Evolutionary conservation across 2,113 vertebrate species (phyloP).

Genomic region (Neogobius melanostomus): DNA sequence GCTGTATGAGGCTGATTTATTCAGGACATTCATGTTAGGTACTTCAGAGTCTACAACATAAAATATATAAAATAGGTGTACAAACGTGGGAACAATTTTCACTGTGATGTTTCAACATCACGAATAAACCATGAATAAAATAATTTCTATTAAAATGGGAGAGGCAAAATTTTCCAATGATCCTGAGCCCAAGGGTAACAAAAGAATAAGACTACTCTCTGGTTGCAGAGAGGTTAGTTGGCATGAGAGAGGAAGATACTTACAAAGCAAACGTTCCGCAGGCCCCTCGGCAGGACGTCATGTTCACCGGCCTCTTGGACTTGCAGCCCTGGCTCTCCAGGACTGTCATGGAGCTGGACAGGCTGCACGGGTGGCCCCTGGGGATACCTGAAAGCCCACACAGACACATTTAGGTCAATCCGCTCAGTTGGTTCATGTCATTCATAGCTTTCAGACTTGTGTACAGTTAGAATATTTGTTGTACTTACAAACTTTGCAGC

Average conservation of each 20-base stretch:
- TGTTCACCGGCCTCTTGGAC: constrained; percentile 58
- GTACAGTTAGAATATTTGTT: not conserved
- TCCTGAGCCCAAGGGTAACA: not conserved
- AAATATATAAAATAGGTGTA: no score
- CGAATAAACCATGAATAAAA: no score
- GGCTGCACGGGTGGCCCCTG: constrained; percentile 55
- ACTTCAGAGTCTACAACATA: no score
- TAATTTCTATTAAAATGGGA: no score
- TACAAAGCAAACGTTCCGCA: constrained; percentile 81
- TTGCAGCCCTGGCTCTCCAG: constrained; percentile 72
- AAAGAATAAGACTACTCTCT: no score
- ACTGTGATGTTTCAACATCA: no score
- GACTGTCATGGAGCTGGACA: constrained; percentile 44
- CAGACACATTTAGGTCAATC: not conserved
- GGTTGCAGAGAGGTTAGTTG: not conserved
- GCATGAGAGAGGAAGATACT: constrained; percentile 44
- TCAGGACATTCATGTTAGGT: no score
- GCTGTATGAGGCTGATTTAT: no score
- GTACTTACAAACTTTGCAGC: constrained; percentile 66
- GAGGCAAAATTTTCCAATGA: no score
- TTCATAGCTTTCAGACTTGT: no score
- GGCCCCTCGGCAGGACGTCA: constrained; percentile 79
- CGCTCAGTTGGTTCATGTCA: not conserved
- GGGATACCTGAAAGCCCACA: constrained; percentile 32
- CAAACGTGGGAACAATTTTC: no score